Evolutionary conservation across 2,888 invertebrate genomes (phyloP), one percentile per base, ranked within the genome.

Genomic region (Drosophila falleni): DNA sequence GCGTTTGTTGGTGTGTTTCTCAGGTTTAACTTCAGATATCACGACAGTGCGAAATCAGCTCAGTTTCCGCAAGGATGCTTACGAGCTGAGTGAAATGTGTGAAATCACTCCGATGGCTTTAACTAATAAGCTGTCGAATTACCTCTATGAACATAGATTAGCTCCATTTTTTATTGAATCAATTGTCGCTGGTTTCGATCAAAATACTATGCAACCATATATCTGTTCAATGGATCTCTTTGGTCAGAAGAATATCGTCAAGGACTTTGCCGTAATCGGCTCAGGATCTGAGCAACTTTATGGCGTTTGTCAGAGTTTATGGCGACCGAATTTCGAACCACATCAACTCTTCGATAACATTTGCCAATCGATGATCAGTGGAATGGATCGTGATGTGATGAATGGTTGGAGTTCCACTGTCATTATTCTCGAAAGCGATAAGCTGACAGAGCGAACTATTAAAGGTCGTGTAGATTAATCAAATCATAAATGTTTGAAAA

Each of bases 121-220:
- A 6, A 8, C 33, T 1, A 13, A 33, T 11, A 13, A 16, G 1
- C 1, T 33, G 13, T 50, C 35, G 13, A 50, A 50, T 19, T 50
- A 31, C 1, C 33, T 50, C 4, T 50, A 13, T 23, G 33, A 50
- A 19, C 13, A 33, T 35, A 19, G 19, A 35, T 19, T 13, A 3
- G 33, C 9, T 33, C 16, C 50, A 0, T 35, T 50, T 9, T 5
- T 8, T 13, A 13, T 50, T 35, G 50, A 50, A 10, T 8, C 50
- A 8, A 35, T 50, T 8, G 19, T 50, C 13, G 50, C 13, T 19
- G 50, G 50, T 8, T 19, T 50, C 13, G 50, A 50, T 50, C 8
- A 8, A 35, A 1, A 19, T 9, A 19, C 50, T 0, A 19, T 5
- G 13, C 4, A 13, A 8, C 50, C 33, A 13, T 50, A 50, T 5